These are phyloP conservation scores for Euwallacea similis DNA, from an alignment of 1,140 invertebrate genomes.

Conservation along the genomic window DNA sequence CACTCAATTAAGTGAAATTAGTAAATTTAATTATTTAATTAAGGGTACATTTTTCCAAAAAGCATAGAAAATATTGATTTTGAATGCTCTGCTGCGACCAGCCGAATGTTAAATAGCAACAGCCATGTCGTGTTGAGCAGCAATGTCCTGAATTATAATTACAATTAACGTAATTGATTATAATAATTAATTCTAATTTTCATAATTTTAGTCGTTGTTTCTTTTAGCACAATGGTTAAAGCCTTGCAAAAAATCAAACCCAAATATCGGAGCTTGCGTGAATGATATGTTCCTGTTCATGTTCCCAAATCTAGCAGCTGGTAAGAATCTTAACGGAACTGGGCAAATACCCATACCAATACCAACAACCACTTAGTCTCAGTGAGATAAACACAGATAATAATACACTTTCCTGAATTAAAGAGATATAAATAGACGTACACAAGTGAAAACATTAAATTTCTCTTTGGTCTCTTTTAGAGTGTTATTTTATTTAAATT, in stretches of 20 bases:
- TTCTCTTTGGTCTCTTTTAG: background rate
- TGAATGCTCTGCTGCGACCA: no score
- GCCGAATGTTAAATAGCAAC: no score
- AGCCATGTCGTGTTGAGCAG: no score
- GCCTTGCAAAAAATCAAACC: constrained; percentile 51
- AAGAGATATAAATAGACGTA: background rate
- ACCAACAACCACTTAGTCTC: background rate
- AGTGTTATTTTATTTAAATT: background rate
- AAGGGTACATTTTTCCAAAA: no score
- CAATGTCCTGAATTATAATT: no score
- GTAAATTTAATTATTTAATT: no score
- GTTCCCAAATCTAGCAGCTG: constrained; percentile 55
- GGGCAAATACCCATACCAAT: constrained; percentile 8
- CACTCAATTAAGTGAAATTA: no score
- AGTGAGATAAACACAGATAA: background rate
- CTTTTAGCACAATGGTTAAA: constrained; percentile 55
- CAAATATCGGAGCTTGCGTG: constrained; percentile 52
- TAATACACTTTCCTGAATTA: background rate
- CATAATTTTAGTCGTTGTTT: background rate
- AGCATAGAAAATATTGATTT: no score
- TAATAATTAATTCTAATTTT: no score
- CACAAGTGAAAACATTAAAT: background rate
- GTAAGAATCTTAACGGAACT: no score
- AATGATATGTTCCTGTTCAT: constrained; percentile 53
- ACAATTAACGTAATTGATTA: no score